Base-by-base conservation (phyloP, 2,113 vertebrate species). In the Brienomyrus brachyistius region DNA sequence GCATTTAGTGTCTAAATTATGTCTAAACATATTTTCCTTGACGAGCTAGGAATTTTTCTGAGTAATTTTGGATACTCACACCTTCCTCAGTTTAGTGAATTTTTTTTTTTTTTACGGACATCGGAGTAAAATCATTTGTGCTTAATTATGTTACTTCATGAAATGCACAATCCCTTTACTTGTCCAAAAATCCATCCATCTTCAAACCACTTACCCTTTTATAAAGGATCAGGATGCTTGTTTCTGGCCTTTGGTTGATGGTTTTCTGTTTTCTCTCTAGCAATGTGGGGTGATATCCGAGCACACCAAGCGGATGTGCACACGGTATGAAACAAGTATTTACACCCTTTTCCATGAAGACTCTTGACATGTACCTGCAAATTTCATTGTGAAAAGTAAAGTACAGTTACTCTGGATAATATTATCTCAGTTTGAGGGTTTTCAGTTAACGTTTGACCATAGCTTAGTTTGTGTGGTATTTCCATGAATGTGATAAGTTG, bases 261-360 rank as follows among this genome's bases (percentile, higher is more conserved):
- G 11, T 88, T 35, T 11, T 23, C 77, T 82, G 90, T 89, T 93
- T 43, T 93, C 88, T 94, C 90, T 91, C n/a, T 94, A 99, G 98
- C 98, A 99, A 97, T 99, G 98, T 13, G 98, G 98, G 52, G 98
- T 98, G 91, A 97, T 99, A 93, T 99, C 98, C 0, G 98, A 99
- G 93, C 98, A 99, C 94, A 98, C 98, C 92, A 99, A 99, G 97
- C 99, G 98, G 96, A 99, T 99, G 98, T 99, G 98, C 91, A 99
- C 98, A 93, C 97, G 98, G 98, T 99, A 95, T 96, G 94, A 91
- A 74, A 40, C 59, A 4, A 40, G 6, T 5, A 74, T 48, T 21
- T 10, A 89, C 6, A 80, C 62, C 13, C 1, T 27, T 66, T 48
- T 51, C 15, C 70, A 88, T 21, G 40, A 47, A 83, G 40, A 47